Percentiles rank a stretch among this genome's conserved stretches.
Conservation (phyloP, 2,113 vertebrate species). For the Numida meleagris region DNA sequence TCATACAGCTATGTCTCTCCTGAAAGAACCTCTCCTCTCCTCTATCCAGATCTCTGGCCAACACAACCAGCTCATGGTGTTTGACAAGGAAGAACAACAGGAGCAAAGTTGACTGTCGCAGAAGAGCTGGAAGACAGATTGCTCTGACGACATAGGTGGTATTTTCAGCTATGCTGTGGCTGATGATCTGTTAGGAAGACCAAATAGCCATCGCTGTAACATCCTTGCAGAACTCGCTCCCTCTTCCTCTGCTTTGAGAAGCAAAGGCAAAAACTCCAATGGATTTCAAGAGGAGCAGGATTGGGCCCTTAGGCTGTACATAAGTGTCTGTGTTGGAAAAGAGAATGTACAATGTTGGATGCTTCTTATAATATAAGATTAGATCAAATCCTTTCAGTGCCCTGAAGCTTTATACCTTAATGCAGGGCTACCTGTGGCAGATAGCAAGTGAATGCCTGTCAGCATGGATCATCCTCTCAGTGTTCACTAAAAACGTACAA, state of each 20-base stretch:
- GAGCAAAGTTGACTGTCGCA: not conserved
- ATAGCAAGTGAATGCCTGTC: slow-evolving; percentile 51
- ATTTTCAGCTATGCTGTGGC: not conserved
- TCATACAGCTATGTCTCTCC: not conserved
- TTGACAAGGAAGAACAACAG: not conserved
- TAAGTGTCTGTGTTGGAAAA: slow-evolving; percentile 47
- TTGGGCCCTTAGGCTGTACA: slow-evolving; percentile 62
- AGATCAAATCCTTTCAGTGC: slow-evolving; percentile 66
- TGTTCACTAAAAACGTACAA: not conserved
- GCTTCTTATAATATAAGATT: slow-evolving; percentile 56
- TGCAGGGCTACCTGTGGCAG: slow-evolving; percentile 62
- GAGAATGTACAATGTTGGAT: slow-evolving; percentile 34
- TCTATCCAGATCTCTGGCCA: not conserved
- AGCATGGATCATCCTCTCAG: slow-evolving; percentile 50
- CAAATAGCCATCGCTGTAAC: not conserved
- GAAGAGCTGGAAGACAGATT: not conserved
- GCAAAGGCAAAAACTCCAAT: slow-evolving; percentile 11
- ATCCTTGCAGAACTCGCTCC: not conserved
- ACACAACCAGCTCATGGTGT: not conserved
- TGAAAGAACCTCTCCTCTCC: not conserved
- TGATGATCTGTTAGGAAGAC: not conserved
- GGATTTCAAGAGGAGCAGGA: slow-evolving; percentile 55
- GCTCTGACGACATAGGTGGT: not conserved
- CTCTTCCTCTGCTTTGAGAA: not conserved
- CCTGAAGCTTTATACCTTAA: slow-evolving; percentile 59